These are phyloP conservation scores for Anoplopoma fimbria DNA, from an alignment of 2,113 vertebrate genomes.

Conservation along the genomic window DNA sequence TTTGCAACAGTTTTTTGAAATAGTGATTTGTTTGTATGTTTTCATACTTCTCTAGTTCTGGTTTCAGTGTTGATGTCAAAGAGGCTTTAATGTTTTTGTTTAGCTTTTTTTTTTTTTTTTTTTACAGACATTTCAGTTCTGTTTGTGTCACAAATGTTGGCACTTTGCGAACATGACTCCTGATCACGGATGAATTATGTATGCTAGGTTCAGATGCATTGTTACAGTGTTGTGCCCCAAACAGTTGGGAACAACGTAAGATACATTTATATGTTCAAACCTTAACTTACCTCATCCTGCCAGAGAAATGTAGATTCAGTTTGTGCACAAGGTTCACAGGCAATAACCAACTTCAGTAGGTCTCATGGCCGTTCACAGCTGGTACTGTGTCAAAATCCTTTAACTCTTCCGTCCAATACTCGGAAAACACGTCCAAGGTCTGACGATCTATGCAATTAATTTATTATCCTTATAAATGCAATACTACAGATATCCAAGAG, in stretches of 20 bases:
- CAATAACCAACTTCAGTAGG: constrained; percentile 53
- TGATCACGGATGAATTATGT: constrained; percentile 34
- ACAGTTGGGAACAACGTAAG: constrained; percentile 45
- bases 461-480: constrained; percentile 74
- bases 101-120: constrained; percentile 12
- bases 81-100: constrained; percentile 49
- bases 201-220: constrained; percentile 56
- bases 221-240: constrained; percentile 58
- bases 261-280: constrained; percentile 63
- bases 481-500: constrained; percentile 59
- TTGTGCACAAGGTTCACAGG: constrained; percentile 54
- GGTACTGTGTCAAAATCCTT: constrained; percentile 78
- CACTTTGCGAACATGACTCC: constrained; percentile 48
- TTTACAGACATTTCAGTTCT: constrained; percentile 45
- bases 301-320: constrained; percentile 65
- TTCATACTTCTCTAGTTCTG: constrained; percentile 41
- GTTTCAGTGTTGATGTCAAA: constrained; percentile 62
- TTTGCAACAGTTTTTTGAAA: constrained; percentile 22
- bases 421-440: constrained; percentile 68
- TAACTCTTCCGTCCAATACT: constrained; percentile 68
- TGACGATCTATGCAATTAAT: constrained; percentile 80
- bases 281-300: constrained; percentile 75
- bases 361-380: constrained; percentile 76
- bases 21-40: constrained; percentile 56
- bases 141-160: constrained; percentile 57